Evolutionary conservation across 2,797 vertebrate species (phyloP), one percentile per base, ranked within the genome.

Genomic region (Catostomus latipinnis): DNA sequence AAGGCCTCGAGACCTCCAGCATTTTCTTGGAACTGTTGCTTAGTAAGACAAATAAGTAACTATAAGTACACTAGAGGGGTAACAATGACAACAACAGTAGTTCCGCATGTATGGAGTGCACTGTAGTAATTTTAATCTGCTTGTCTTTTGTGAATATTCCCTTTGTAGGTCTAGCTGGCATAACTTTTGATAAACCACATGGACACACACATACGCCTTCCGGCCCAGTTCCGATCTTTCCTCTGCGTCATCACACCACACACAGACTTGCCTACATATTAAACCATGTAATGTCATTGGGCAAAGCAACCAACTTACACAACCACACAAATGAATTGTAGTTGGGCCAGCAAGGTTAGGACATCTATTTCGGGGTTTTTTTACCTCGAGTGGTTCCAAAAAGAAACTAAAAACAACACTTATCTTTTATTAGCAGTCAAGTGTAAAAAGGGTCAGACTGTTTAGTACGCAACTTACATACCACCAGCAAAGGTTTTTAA

Each of bases 1-100:
- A 10, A 62, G 66, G 56, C 81, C 57, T 69, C 49, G 18, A 82
- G 83, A 88, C 88, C 86, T 85, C 84, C 81, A 56, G 53, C 34
- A 63, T 54, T 62, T 61, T 81, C 68, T 84, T 77, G 67, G 78
- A 71, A 68, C 12, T 52, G 78, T 86, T 83, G 80, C 86, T 75
- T 80, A 62, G 84, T 43, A 16, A 71, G 62, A 16, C 45, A 81
- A 82, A 84, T 66, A 80, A 71, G 70, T 71, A 79, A 65, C 67
- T 45, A 49, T 53, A 81, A 45, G 69, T 13, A 14, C 8, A 58
- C 53, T 69, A 68, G 8, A 50, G n/a, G 43, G 45, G n/a, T 71
- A 48, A n/a, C 46, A 22, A n/a, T 62, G 56, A 71, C 69, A 62
- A 75, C 54, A 57, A 48, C 6, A 43, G 53, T 60, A 18, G 22